Base-by-base conservation (phyloP, 2,113 vertebrate species). In the Lampris incognitus region DNA sequence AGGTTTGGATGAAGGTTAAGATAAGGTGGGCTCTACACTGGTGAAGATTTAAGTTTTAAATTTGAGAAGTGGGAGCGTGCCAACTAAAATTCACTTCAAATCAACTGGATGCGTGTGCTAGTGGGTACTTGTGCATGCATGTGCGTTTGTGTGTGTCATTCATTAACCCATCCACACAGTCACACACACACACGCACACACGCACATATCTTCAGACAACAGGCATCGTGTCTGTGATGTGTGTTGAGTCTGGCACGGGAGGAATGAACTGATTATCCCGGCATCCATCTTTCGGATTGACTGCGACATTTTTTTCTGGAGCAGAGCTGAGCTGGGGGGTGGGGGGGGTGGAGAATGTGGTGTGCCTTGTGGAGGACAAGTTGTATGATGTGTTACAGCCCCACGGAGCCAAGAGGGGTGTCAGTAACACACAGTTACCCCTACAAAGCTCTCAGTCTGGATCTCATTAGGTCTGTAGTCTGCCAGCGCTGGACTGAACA, bases 391-490 rank as follows among this genome's bases (percentile, higher is more conserved):
- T 72, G 70, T 78, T 78, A 55, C 63, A 86, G 67, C 71, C 70
- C 73, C n/a, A 7, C 54, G 71, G 78, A 86, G 85, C 77, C 56
- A 13, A 66, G 54, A 81, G 66, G 66, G 49, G 81, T 84, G 87
- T 88, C 79, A 13, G 62, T 79, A 74, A 85, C 84, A 72, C 69
- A 65, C 66, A 82, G 62, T 54, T 74, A 78, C 86, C 70, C 67
- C 49, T 59, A n/a, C 82, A 72, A 56, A 46, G 55, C 74, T 58
- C 64, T 68, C 69, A 80, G 86, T 87, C 89, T 94, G 91, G 90
- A 87, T 90, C 81, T 87, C 86, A 89, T 94, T 93, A 92, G 55
- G 60, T 5, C 40, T 66, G 50, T 38, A 78, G 84, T 71, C 72
- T 78, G 79, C 81, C 86, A 88, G 79, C 40, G 52, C 59, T 74